Evolutionary conservation across 2,888 invertebrate species (phyloP), one percentile per base, ranked within the genome.

Genomic region (Ormyrus nitidulus): DNA sequence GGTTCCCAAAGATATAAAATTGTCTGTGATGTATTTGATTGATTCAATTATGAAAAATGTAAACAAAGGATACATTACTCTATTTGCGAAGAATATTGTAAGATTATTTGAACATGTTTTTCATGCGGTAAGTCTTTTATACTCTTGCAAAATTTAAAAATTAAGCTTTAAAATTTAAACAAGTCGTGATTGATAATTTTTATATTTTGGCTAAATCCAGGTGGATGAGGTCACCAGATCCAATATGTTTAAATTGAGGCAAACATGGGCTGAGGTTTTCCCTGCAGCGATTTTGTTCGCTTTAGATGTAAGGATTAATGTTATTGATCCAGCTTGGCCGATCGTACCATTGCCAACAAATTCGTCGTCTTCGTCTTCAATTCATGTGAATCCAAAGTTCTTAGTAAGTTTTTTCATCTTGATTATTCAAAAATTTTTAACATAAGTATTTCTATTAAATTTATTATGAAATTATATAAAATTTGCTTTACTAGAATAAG

Each of bases 1-100:
- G 98, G 98, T 97, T 84, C 93, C 94, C 86, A 93, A 96, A 84
- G 95, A 96, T 88, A 94, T 96, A 92, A 99, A 99, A 94, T 95
- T 99, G 91, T 98, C 99, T 59, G 95, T 97, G 86, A 94, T 99
- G 89, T 99, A 99, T 94, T 95, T 99, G 92, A 97, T 99, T 91
- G 99, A 99, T 93, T 99, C 99, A 84, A 99, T 99, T 88, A 95
- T 99, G 92, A 99, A 99, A 95, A 99, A 99, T 93, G 96, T 99
- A 85, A 79, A 96, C 85, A 94, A 95, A 86, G 94, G 95, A 72
- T 99, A 99, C 92, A 94, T 95, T 71, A 92, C 93, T 88, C 94
- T 98, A 88, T 99, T 99, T 92, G 94, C 96, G 77, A 95, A 96
- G 92, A 97, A 96, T 92, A 97, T 99, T 90, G 98, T 98, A 85